Evolutionary conservation across 2,888 invertebrate genomes (phyloP), one percentile per base, ranked within the genome.

Genomic region (Caenorhabditis doughertyi): DNA sequence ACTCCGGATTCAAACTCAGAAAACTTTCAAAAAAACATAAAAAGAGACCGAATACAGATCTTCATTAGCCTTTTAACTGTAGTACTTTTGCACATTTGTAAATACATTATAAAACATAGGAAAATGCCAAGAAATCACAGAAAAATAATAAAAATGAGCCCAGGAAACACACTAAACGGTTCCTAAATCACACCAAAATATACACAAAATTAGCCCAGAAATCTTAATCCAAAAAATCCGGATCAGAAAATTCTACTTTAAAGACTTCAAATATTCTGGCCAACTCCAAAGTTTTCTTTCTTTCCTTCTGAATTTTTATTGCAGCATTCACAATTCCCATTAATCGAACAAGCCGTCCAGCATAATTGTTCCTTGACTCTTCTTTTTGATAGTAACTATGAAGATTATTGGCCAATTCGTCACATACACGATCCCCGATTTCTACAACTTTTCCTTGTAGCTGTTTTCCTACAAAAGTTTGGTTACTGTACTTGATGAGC

Each of bases 221-320:
- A 32, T 32, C 9, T 32, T 42, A 81, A 62, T 81, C 72, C 47
- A 81, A 77, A 23, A 77, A 81, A 44, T 79, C 81, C 11, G 81
- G 74, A 11, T 85, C 87, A 2, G 73, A 74, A 18, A 85, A 67
- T 18, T 84, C 84, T 16, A 85, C 79, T 67, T 85, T 85, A 60
- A 87, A 85, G 9, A 87, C 76, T 35, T 87, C 87, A 44, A 87
- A 85, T 25, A 87, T 70, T 23, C 84, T 39, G 2, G 83, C 85
- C 67, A 85, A 64, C 35, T 87, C 85, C 79, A 87, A 73, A 23
- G 83, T 77, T 25, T 83, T 79, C 32, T 68, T 70, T 18, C 83
- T 51, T 56, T 85, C 81, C 71, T 65, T 62, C 11, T 85, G 87
- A 39, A 85, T 83, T 39, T 80, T 77, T 68, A 81, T 83, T 2